A percentile compares a stretch with the other conserved stretches of the same genome.
Conservation (phyloP, 2,888 invertebrate species). For the Hydriomena furcata region DNA sequence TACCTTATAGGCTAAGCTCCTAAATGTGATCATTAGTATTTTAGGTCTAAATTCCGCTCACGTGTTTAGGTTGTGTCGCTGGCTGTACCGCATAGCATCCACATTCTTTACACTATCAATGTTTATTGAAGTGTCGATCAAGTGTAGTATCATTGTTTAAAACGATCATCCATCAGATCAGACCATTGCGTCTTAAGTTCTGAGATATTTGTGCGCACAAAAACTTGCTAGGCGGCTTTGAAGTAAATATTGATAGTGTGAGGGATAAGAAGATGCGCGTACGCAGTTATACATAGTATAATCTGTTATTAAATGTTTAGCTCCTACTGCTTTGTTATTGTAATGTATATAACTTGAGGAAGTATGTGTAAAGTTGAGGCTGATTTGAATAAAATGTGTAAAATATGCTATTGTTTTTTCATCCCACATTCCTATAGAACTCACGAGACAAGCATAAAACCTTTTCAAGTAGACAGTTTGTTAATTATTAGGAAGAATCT, state of each 20-base stretch:
- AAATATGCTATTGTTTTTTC: slow-evolving; percentile 50
- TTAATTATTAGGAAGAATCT: too few species aligned
- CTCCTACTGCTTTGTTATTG: slow-evolving; percentile 70
- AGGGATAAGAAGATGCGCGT: slow-evolving; percentile 45
- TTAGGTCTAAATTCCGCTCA: slow-evolving; percentile 65
- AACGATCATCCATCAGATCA: too few species aligned
- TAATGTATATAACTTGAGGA: slow-evolving; percentile 57
- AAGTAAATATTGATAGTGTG: slow-evolving; percentile 9
- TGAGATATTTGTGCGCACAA: neutral
- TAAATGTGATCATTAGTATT: slow-evolving; percentile 82
- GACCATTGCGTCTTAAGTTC: neutral
- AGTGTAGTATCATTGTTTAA: too few species aligned
- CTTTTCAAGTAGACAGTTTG: too few species aligned
- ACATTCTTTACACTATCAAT: slow-evolving; percentile 1
- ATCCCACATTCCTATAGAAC: neutral
- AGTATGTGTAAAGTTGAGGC: slow-evolving; percentile 64
- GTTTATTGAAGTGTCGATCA: too few species aligned
- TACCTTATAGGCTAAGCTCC: slow-evolving; percentile 80
- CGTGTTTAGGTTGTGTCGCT: slow-evolving; percentile 55
- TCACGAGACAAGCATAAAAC: too few species aligned
- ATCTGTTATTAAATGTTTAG: slow-evolving; percentile 77
- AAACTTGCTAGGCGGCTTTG: slow-evolving; percentile 2
- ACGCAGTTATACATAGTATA: slow-evolving; percentile 45
- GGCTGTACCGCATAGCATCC: slow-evolving; percentile 26
- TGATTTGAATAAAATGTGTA: slow-evolving; percentile 69